A percentile compares a stretch with the other conserved stretches of the same genome.
These are phyloP conservation scores for Eunapius fragilis DNA, from an alignment of 37 sponge, comb jelly and placozoan species.

Conservation along the genomic window DNA sequence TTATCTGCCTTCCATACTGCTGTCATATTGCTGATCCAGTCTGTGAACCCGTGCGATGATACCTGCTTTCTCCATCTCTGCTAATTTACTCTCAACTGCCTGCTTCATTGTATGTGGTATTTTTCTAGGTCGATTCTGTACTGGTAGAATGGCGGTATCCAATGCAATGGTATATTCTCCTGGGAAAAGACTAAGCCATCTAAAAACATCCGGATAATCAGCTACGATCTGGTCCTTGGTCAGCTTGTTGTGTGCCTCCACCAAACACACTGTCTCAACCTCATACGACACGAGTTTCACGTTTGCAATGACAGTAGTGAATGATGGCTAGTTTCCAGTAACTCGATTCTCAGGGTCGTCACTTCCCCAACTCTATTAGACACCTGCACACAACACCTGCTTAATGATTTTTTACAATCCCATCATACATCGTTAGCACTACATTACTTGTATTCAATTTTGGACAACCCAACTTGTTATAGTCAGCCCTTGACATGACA, in stretches of 20 bases:
- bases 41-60: slow-evolving; percentile 46
- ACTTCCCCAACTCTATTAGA: no score
- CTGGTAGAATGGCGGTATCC: slow-evolving; percentile 15
- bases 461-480: no score
- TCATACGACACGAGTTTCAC: not conserved
- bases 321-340: not conserved
- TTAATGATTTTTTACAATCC: no score
- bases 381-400: no score
- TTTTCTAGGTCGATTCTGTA: slow-evolving; percentile 21
- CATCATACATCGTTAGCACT: no score
- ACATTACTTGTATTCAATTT: no score
- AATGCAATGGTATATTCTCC: slow-evolving; percentile 25
- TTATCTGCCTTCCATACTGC: slow-evolving; percentile 27
- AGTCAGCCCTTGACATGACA: no score
- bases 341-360: not conserved
- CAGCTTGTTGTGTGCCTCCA: not conserved
- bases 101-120: slow-evolving; percentile 25
- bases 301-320: slow-evolving; percentile 4
- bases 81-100: slow-evolving; percentile 14
- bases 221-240: slow-evolving; percentile 1
- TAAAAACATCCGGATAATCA: slow-evolving; percentile 12
- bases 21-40: slow-evolving; percentile 42
- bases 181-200: slow-evolving; percentile 5
- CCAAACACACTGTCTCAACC: slow-evolving; percentile 4
- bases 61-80: slow-evolving; percentile 16